Percentiles rank a stretch among this genome's conserved stretches.
phyloP scores from a whole-genome alignment of 2,113 vertebrate genomes.

The Nasalis larvatus region DNA sequence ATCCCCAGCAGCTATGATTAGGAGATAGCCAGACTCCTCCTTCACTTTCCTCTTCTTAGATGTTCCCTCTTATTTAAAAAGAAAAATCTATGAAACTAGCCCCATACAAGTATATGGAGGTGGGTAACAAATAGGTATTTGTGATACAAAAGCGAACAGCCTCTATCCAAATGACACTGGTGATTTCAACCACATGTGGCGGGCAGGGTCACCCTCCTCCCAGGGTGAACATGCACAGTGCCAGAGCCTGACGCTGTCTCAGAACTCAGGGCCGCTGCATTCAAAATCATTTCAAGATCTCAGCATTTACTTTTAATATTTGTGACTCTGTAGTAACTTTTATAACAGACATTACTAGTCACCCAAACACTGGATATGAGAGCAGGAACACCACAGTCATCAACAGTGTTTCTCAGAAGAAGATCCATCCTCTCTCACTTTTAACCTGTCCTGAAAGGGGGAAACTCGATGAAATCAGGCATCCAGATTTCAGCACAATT shows the following conservation, averaged over 20 bases:
- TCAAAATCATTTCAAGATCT: accelerated
- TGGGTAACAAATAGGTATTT: accelerated
- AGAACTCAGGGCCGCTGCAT: accelerated
- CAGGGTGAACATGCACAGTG: slow-evolving; percentile 19
- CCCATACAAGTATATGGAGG: accelerated
- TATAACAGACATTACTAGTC: background rate
- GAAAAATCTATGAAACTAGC: background rate
- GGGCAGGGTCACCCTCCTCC: slow-evolving; percentile 44
- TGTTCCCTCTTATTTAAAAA: background rate
- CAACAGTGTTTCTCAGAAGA: background rate
- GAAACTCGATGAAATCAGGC: background rate
- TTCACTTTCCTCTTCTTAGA: background rate
- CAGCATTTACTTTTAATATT: background rate
- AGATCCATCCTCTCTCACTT: background rate
- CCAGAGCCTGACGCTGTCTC: background rate
- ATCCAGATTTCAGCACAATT: background rate
- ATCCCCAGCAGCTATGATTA: accelerated
- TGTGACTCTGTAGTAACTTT: background rate
- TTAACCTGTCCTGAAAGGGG: background rate
- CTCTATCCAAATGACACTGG: background rate
- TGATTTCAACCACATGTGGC: slow-evolving; percentile 36
- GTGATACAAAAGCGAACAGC: background rate
- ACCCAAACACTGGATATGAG: background rate
- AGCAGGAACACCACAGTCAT: background rate
- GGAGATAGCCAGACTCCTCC: accelerated